Conservation (phyloP, 2,113 vertebrate genomes). For the Taxidea taxus region DNA sequence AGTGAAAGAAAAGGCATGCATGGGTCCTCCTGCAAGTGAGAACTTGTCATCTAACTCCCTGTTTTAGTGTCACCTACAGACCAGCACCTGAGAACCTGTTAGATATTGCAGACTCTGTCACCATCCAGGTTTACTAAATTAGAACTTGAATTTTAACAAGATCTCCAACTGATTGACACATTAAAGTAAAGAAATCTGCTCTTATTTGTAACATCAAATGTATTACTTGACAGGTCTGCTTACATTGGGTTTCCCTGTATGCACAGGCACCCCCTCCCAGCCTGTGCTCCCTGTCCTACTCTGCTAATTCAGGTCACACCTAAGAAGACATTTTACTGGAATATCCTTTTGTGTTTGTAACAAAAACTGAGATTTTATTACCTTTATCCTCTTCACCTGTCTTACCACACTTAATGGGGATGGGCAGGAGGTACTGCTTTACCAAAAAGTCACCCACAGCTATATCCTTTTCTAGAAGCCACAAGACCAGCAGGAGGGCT, state of each 20-base stretch:
- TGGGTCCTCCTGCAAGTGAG: neutral
- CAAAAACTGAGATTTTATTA: neutral
- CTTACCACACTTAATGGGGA: neutral
- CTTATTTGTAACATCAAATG: neutral
- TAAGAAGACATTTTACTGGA: neutral
- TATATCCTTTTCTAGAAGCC: neutral
- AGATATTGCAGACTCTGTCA: neutral
- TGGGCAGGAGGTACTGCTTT: neutral
- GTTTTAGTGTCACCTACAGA: neutral
- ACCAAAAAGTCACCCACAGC: neutral
- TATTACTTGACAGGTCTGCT: neutral
- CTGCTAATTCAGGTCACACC: neutral
- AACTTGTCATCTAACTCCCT: neutral
- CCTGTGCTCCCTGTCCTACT: neutral
- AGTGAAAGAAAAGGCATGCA: neutral
- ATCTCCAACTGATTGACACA: neutral
- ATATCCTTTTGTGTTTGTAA: neutral
- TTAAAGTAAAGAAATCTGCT: neutral
- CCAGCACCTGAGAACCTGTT: neutral
- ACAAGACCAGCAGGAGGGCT: neutral
- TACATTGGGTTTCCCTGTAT: neutral
- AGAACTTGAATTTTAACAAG: neutral
- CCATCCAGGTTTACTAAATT: neutral
- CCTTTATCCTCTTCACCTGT: neutral
- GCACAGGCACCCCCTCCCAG: accelerated